Evolutionary conservation across 2,888 invertebrate genomes (phyloP).

Genomic region (Phlogophora meticulosa): DNA sequence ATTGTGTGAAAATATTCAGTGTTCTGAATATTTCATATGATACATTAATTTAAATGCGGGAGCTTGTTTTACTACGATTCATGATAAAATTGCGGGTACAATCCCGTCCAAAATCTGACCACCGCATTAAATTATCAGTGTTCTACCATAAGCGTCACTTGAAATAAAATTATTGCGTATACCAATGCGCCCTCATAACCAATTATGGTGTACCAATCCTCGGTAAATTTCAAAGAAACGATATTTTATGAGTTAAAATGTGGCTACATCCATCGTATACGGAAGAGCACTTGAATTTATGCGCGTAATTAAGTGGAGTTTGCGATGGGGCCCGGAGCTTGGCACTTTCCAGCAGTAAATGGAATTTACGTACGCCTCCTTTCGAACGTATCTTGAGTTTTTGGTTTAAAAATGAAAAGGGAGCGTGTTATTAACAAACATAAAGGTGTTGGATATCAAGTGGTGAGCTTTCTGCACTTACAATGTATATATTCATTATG

Average conservation of each 20-base stretch:
- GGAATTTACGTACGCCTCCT: slow-evolving; percentile 90
- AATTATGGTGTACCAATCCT: slow-evolving; percentile 51
- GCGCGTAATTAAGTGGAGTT: slow-evolving; percentile 91
- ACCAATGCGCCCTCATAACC: slow-evolving; percentile 46
- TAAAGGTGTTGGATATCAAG: slow-evolving; percentile 33
- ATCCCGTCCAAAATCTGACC: slow-evolving; percentile 42
- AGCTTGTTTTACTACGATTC: slow-evolving; percentile 16
- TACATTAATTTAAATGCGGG: slow-evolving; percentile 31
- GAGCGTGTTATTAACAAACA: slow-evolving; percentile 57
- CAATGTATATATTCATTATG: too few species aligned
- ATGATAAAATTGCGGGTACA: slow-evolving; percentile 22
- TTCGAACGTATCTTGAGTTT: slow-evolving; percentile 82
- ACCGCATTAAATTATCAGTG: slow-evolving; percentile 35
- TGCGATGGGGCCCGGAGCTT: slow-evolving; percentile 86
- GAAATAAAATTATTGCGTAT: slow-evolving; percentile 36
- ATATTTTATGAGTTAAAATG: slow-evolving; percentile 86
- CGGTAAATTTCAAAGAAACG: slow-evolving; percentile 72
- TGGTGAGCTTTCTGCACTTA: slow-evolving; percentile 16
- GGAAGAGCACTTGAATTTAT: slow-evolving; percentile 90
- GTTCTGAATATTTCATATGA: not conserved
- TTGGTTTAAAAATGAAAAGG: slow-evolving; percentile 69
- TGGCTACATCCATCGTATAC: slow-evolving; percentile 86
- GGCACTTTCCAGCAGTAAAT: slow-evolving; percentile 90
- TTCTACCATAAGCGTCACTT: slow-evolving; percentile 30
- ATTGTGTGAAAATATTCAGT: too few species aligned